Conservation (phyloP, 2,888 invertebrate genomes). For the Tortrix viridana region DNA sequence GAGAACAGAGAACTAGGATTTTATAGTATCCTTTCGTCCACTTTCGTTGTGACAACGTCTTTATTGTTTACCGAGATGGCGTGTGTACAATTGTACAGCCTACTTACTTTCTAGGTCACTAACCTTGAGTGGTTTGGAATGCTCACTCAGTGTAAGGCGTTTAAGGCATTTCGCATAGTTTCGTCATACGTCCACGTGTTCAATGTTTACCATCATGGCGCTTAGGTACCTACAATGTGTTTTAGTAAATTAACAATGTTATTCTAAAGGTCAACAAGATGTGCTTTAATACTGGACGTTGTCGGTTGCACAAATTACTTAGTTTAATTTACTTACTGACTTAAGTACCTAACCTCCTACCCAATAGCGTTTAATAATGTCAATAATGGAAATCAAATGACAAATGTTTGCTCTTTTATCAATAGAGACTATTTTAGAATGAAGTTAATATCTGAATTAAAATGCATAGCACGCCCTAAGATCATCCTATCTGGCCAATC, state of each 20-base stretch:
- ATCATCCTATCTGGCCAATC: conserved; percentile 1
- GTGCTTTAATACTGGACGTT: too few relatives aligned
- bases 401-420: neutral
- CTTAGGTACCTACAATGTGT: neutral
- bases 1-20: too few relatives aligned
- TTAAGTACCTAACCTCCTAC: too few relatives aligned
- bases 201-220: conserved; percentile 11
- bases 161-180: conserved; percentile 26
- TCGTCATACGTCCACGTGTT: conserved; percentile 16
- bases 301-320: too few relatives aligned
- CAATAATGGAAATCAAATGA: too few relatives aligned
- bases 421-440: neutral
- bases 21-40: too few relatives aligned
- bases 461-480: neutral
- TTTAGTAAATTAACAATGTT: neutral
- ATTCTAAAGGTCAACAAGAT: neutral
- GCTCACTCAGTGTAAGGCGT: conserved; percentile 20
- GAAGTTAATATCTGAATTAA: conserved; percentile 1
- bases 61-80: conserved; percentile 30
- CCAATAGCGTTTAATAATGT: too few relatives aligned
- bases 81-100: conserved; percentile 34
- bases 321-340: too few relatives aligned
- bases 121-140: conserved; percentile 31
- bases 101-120: conserved; percentile 37
- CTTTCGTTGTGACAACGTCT: conserved; percentile 16